Evolutionary conservation across 1,140 invertebrate species (phyloP).

Genomic region (Pectinophora gossypiella): DNA sequence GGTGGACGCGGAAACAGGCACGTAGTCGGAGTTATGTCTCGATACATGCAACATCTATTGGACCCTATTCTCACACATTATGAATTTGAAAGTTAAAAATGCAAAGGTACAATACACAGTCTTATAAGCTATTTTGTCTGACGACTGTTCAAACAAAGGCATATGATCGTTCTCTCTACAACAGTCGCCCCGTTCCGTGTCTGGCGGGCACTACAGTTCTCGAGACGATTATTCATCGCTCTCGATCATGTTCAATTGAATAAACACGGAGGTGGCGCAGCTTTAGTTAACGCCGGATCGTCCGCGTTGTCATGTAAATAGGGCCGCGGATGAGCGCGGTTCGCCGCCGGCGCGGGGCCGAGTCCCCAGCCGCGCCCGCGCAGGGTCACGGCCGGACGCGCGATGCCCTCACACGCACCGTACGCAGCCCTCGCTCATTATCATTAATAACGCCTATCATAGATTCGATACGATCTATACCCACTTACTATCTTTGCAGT

Average conservation of each 20-base stretch:
- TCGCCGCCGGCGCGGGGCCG: neutral
- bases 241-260: constrained; percentile 59
- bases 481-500: neutral
- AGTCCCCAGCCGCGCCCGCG: neutral
- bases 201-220: constrained; percentile 17
- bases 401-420: constrained; percentile 12
- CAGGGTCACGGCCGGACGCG: constrained; percentile 26
- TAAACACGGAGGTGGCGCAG: constrained; percentile 43
- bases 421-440: neutral
- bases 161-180: no score
- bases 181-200: no score
- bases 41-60: no score
- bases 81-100: no score
- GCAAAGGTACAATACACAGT: no score
- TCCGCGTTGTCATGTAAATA: constrained; percentile 54
- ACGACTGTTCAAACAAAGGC: no score
- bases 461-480: neutral
- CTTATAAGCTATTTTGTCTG: no score
- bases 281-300: constrained; percentile 33
- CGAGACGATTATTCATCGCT: constrained; percentile 48
- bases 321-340: constrained; percentile 11
- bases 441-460: constrained; percentile 3
- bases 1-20: no score
- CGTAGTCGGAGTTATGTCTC: no score
- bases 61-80: no score